These are phyloP conservation scores for Mnemiopsis leidyi DNA, from an alignment of 37 sponge, comb jelly and placozoan genomes.

Conservation along the genomic window DNA sequence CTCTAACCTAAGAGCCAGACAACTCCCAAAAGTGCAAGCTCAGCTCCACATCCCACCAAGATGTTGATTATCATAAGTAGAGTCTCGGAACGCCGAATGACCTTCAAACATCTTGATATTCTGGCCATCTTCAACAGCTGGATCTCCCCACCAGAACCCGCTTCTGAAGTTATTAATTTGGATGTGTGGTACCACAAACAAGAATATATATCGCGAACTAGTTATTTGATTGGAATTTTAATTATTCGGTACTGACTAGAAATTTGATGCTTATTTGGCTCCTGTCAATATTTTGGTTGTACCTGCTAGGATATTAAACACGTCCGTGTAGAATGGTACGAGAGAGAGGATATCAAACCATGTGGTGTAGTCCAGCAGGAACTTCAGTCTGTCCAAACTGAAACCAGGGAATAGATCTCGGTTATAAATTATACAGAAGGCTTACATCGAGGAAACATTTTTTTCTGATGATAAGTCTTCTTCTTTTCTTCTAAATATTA, in stretches of 20 bases:
- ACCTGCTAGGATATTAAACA: not conserved
- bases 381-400: conserved; percentile 11
- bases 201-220: no score
- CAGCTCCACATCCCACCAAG: not conserved
- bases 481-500: no score
- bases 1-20: conserved; percentile 3
- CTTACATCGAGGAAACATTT: no score
- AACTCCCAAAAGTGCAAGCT: not conserved
- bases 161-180: no score
- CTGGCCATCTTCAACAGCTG: not conserved
- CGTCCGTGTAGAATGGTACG: not conserved
- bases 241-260: no score
- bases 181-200: no score
- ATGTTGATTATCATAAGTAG: conserved; percentile 5
- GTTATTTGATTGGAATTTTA: no score
- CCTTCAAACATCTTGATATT: conserved; percentile 13
- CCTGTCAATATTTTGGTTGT: no score
- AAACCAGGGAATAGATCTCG: not conserved
- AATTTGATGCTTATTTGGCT: no score
- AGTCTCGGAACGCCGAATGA: not conserved
- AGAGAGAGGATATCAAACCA: conserved; percentile 4
- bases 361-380: not conserved
- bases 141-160: not conserved
- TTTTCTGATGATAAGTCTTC: no score
- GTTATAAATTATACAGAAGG: no score